These are phyloP conservation scores for Erebia palarica DNA, from an alignment of 2,888 invertebrate species.

Conservation along the genomic window DNA sequence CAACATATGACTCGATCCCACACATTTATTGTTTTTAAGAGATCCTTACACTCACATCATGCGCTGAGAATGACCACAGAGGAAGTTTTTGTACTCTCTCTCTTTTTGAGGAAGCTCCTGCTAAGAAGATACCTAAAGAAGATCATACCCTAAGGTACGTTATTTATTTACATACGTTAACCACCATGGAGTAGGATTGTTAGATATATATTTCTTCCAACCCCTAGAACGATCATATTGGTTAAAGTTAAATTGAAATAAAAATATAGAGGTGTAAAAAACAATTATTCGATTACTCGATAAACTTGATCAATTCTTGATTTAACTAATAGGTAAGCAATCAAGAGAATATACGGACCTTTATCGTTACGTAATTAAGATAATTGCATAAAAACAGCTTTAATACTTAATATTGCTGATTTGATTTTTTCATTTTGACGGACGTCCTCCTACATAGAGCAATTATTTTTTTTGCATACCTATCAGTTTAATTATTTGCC, in stretches of 20 bases:
- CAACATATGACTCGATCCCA: not conserved
- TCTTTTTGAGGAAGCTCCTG: no score
- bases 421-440: constrained; percentile 11
- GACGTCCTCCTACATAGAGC: constrained; percentile 14
- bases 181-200: no score
- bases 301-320: not conserved
- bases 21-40: not conserved
- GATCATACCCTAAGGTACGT: no score
- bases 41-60: no score
- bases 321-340: constrained; percentile 6
- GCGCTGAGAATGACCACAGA: no score
- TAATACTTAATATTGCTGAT: not conserved
- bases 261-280: no score
- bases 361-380: constrained; percentile 7
- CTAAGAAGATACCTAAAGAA: no score
- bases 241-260: no score
- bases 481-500: constrained; percentile 8
- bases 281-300: not conserved
- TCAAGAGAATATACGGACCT: not conserved
- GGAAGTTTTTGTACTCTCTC: no score
- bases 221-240: no score
- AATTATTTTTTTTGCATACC: constrained; percentile 18
- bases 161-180: no score
- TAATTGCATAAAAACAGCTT: constrained; percentile 11
- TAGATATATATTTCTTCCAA: no score